Evolutionary conservation across 1,140 invertebrate genomes (phyloP), one percentile per base, ranked within the genome.

Genomic region (Vollenhovia emeryi): DNA sequence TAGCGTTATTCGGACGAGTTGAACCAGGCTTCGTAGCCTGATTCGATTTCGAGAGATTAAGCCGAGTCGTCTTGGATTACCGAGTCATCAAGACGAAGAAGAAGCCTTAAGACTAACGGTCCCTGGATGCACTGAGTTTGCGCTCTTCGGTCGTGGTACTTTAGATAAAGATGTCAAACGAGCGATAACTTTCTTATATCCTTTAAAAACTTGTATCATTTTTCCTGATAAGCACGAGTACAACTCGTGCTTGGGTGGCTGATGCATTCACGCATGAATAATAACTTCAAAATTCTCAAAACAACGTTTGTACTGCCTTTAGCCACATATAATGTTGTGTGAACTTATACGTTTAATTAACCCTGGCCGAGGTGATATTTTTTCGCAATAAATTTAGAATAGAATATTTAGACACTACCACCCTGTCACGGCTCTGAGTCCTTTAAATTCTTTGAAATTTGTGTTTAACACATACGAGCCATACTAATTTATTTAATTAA

Each of bases 31-130:
- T 92, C 91, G 87, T 73, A 74, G 76, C 45, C 83, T 91, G 91
- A 91, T 92, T 92, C 87, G 85, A 92, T 92, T 92, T 91, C 74
- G 74, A 86, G 76, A 90, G 91, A 90, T 89, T 92, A 89, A 89
- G 57, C 86, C 83, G 55, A 89, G 90, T 90, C 79, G 90, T 92
- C 91, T 93, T 93, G 91, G 87, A 93, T 92, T 90, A 91, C 88
- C 75, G 88, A 92, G 89, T 92, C 90, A 87, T 89, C 87, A 93
- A 93, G 92, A 91, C 92, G 90, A 68, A 84, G 82, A 85, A 73
- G 93, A 94, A 94, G 92, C 93, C 92, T 92, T 94, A 94, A 90
- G 76, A 94, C 82, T 40, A 55, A 73, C 89, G 89, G 88, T 91
- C 89, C 92, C 89, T 87, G 27, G 43, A 43, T 79, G 73, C 79